Evolutionary conservation across 2,113 vertebrate species (phyloP), one percentile per base, ranked within the genome.

Genomic region (Fulica atra): DNA sequence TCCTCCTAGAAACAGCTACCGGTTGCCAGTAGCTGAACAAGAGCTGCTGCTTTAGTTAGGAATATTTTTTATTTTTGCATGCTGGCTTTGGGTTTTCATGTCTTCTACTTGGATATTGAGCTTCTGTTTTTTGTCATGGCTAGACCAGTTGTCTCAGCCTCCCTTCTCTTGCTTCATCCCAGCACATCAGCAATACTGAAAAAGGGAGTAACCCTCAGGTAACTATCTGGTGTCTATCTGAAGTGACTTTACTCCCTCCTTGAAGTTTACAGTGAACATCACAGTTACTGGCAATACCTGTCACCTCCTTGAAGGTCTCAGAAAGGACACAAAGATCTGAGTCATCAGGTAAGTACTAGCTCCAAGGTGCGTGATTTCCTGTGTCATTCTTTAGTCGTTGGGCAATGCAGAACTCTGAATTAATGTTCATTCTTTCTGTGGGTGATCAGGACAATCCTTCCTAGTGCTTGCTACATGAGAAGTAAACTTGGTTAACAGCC

Each of bases 361-460:
- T 89, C 54, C 26, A 48, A 36, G 17, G 16, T 0, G 1, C 16
- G 16, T 65, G n/a, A 31, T 71, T 59, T 70, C 19, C 51, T 12
- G 0, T 24, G 11, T 70, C 16, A 26, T 35, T 29, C 44, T 40
- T 61, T 40, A 70, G 33, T 31, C 16, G 23, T 0, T 1, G 5
- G 42, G 61, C 26, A 74, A 9, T 24, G 16, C 16, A 74, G 48
- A 63, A 35, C 6, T 48, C 72, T 71, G 26, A 90, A 86, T 50
- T 42, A 64, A 54, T 46, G 13, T 80, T 90, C 15, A 20, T 36
- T 36, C 50, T n/a, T 57, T 80, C 59, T 51, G 40, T 33, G 19
- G 15, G 10, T 81, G 56, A 66, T 6, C 16, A 63, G 31, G 35
- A 78, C 16, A 63, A 33, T 64, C 42, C 36, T 46, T 65, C 31